Conservation (phyloP, 1,140 invertebrate genomes). For the Rhopalosiphum maidis region DNA sequence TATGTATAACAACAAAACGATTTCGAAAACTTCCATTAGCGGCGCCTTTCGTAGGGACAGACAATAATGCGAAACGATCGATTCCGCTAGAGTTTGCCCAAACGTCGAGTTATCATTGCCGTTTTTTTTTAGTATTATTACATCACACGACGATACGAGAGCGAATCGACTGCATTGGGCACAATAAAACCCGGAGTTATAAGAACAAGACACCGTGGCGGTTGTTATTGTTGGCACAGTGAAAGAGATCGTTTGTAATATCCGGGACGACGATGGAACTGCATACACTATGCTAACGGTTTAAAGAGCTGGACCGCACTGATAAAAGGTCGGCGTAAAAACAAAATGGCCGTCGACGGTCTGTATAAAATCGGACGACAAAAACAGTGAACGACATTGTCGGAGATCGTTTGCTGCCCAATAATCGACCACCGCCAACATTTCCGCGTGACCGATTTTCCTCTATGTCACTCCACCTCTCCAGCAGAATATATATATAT, state of each 20-base stretch:
- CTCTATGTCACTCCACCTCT: neutral
- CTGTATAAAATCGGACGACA: conserved; percentile 1
- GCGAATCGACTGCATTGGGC: neutral
- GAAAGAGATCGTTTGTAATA: conserved; percentile 25
- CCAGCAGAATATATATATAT: neutral
- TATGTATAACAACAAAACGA: neutral
- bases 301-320: neutral
- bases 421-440: conserved; percentile 34
- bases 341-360: conserved; percentile 37
- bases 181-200: conserved; percentile 3
- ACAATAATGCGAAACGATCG: neutral
- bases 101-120: neutral
- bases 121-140: neutral
- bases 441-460: conserved; percentile 42
- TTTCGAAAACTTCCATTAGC: neutral
- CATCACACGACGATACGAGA: neutral
- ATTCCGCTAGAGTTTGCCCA: neutral
- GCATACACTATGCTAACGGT: neutral
- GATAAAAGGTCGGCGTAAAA: conserved; percentile 25
- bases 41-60: neutral
- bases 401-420: neutral
- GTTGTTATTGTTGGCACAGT: neutral
- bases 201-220: neutral
- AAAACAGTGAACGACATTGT: neutral
- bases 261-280: neutral